Evolutionary conservation across 2,113 vertebrate genomes (phyloP).

Genomic region (Scortum barcoo): DNA sequence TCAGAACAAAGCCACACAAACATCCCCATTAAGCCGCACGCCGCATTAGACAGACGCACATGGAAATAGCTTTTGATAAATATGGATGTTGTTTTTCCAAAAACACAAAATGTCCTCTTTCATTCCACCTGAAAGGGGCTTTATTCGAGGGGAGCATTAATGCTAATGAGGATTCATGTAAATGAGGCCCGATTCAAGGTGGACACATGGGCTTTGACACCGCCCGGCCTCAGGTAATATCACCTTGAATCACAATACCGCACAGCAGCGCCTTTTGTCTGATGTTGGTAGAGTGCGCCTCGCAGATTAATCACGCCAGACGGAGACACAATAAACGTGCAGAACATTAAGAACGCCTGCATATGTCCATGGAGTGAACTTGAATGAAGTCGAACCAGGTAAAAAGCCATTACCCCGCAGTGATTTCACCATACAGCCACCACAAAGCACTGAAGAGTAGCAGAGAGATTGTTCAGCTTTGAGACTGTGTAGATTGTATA

Average conservation of each 20-base stretch:
- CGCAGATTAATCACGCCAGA: neutral
- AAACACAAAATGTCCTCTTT: neutral
- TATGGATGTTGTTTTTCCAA: constrained; percentile 22
- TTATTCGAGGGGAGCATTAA: constrained; percentile 23
- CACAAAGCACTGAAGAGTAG: neutral
- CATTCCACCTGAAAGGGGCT: constrained; percentile 33
- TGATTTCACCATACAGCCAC: neutral
- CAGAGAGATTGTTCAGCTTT: neutral
- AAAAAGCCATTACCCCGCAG: neutral
- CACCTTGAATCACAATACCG: constrained; percentile 8
- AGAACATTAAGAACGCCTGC: neutral
- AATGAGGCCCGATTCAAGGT: constrained; percentile 22
- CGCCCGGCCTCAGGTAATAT: constrained; percentile 6
- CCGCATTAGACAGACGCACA: constrained; percentile 23
- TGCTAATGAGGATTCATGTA: constrained; percentile 19
- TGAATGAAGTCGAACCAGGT: neutral
- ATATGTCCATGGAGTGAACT: neutral
- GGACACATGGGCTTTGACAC: constrained; percentile 22
- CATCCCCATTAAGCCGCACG: constrained; percentile 18
- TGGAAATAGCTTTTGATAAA: constrained; percentile 31
- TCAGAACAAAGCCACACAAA: constrained; percentile 34
- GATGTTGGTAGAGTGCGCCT: neutral
- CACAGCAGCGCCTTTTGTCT: constrained; percentile 13
- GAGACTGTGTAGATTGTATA: neutral
- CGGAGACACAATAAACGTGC: neutral